Base-by-base conservation (phyloP, 2,113 vertebrate species). In the Amia ocellicauda region DNA sequence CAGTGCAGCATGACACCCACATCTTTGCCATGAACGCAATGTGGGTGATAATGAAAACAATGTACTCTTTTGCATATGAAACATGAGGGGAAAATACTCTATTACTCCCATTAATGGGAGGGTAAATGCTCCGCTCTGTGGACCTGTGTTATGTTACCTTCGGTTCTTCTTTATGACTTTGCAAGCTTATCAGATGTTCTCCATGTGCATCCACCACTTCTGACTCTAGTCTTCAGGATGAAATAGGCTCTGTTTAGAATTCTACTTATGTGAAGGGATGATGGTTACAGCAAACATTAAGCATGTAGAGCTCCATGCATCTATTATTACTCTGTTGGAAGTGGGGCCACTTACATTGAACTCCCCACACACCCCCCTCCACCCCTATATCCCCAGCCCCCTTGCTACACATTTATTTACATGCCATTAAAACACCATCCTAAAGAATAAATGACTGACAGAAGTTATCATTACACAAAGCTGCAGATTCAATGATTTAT, bases 401-500 rank as follows among this genome's bases (percentile, higher is more conserved):
- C 62, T 67, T 72, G 57, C 69, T 76, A 41, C 65, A 68, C 51
- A 68, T 72, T 68, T 80, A 78, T 54, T 66, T 54, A 43, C 73
- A 74, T 66, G 43, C 76, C 70, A 67, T 69, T 78, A 78, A 89
- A 85, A 86, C 13, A 20, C 73, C 77, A 79, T 81, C 77, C 77
- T 72, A 74, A 80, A 83, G 86, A 88, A 88, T 81, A 89, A 85
- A 85, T 74, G 75, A 80, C 85, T 91, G 88, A 90, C 88, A 91
- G 81, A 88, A 91, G 88, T 93, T 91, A 93, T 94, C 92, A 93
- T 89, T 84, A 89, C 91, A 92, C 91, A 94, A 85, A 92, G 89
- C 77, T 68, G 76, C 88, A 88, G 88, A 92, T 90, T 92, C 91
- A 92, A 89, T 93, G 91, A 94, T 93, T 94, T 94, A 93, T 91